These are phyloP conservation scores for Scaptomyza hsui DNA, from an alignment of 1,140 invertebrate species.

Conservation along the genomic window DNA sequence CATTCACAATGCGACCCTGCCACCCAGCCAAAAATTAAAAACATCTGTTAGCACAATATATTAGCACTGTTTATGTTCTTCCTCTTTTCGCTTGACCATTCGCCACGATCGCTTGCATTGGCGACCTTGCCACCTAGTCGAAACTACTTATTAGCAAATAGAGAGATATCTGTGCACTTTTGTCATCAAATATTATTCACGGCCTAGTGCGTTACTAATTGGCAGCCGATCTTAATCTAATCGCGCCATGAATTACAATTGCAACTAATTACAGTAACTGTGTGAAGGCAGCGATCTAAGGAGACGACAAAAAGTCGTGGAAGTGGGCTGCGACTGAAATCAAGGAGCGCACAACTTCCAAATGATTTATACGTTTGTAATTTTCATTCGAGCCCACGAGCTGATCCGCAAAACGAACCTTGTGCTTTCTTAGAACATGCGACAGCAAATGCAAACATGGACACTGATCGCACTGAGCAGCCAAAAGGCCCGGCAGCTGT, in stretches of 20 bases:
- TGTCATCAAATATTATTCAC: conserved; percentile 67
- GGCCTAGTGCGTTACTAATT: conserved; percentile 74
- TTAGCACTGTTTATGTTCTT: no score
- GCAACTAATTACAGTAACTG: conserved; percentile 74
- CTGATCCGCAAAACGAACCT: conserved; percentile 36
- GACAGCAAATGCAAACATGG: conserved; percentile 77
- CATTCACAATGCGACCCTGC: no score
- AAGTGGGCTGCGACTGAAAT: neutral
- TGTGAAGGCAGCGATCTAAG: conserved; percentile 26
- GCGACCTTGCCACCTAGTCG: neutral
- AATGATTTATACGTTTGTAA: conserved; percentile 82
- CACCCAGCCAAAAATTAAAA: no score
- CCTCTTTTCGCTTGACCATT: neutral
- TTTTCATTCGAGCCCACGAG: conserved; percentile 77
- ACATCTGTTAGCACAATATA: no score
- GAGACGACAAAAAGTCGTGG: conserved; percentile 16
- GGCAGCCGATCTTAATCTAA: conserved; percentile 80
- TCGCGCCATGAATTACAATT: conserved; percentile 81
- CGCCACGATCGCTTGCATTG: neutral
- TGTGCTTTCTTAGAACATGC: conserved; percentile 51
- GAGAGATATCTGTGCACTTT: conserved; percentile 59
- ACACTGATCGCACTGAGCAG: conserved; percentile 55
- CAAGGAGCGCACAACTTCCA: conserved; percentile 26
- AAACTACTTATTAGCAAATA: conserved; percentile 36
- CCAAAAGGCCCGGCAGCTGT: conserved; percentile 54